Evolutionary conservation across 2,797 vertebrate species (phyloP).

Genomic region (Aldrovandia affinis): DNA sequence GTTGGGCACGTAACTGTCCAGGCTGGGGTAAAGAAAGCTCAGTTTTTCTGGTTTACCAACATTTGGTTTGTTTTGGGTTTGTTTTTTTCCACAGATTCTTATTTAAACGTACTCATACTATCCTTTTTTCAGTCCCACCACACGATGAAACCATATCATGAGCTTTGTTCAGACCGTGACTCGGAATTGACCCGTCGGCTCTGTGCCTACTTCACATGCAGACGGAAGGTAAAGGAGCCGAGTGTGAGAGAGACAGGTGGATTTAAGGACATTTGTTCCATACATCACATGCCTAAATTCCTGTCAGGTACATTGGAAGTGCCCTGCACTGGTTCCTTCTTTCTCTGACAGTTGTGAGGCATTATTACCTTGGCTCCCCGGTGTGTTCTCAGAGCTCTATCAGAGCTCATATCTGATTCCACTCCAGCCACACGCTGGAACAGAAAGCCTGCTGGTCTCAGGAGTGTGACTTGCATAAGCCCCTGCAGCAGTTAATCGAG

Average conservation of each 20-base stretch:
- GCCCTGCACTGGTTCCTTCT: too few species aligned
- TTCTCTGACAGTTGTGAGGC: neutral
- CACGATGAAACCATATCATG: neutral
- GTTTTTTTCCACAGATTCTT: neutral
- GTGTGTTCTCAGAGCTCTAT: neutral
- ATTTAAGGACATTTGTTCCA: neutral
- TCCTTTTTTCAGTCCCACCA: neutral
- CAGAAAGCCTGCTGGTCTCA: neutral
- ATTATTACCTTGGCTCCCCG: neutral
- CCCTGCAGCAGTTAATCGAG: neutral
- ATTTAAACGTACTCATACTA: neutral
- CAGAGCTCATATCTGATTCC: neutral
- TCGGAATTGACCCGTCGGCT: neutral
- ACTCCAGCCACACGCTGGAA: neutral
- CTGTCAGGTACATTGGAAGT: neutral
- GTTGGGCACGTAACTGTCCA: neutral
- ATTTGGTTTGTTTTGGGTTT: too few species aligned
- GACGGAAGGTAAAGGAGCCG: neutral
- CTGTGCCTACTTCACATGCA: neutral
- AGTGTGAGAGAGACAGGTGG: neutral
- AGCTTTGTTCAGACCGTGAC: neutral
- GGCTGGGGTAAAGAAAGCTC: too few species aligned
- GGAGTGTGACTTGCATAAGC: neutral
- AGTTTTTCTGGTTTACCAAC: neutral
- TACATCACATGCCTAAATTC: neutral